A percentile compares a stretch with the other conserved stretches of the same genome.
These are phyloP conservation scores for Tetraodon nigroviridis DNA, from an alignment of 2,113 vertebrate genomes.

Conservation along the genomic window DNA sequence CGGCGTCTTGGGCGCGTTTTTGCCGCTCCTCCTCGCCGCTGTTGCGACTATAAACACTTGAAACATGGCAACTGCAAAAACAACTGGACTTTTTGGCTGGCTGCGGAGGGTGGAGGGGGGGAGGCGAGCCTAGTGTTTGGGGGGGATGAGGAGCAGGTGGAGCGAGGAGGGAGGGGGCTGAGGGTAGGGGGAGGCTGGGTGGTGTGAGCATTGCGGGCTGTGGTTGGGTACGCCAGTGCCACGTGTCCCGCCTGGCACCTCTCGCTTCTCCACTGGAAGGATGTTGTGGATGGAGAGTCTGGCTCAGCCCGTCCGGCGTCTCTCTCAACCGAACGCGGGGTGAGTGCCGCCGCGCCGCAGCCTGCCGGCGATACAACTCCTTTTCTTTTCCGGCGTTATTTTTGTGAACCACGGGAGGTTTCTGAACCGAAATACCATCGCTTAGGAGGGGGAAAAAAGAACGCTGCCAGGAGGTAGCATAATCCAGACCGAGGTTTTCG, in stretches of 20 bases:
- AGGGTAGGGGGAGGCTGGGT: conserved; percentile 50
- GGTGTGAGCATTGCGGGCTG: conserved; percentile 75
- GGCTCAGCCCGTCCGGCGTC: conserved; percentile 64
- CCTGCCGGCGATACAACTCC: conserved; percentile 44
- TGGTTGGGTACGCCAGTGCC: conserved; percentile 78
- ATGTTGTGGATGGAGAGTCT: conserved; percentile 67
- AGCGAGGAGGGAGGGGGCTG: conserved; percentile 45
- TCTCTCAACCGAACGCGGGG: conserved; percentile 67
- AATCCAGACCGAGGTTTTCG: conserved; percentile 41
- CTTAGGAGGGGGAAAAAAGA: too few species aligned
- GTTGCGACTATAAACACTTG: conserved; percentile 46
- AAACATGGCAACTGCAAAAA: conserved; percentile 54
- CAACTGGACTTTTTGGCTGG: conserved; percentile 56
- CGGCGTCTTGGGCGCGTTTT: background rate
- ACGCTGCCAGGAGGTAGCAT: conserved; percentile 7
- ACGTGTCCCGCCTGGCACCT: conserved; percentile 75
- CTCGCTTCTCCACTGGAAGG: conserved; percentile 66
- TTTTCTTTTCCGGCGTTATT: conserved; percentile 2
- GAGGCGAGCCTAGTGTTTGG: conserved; percentile 55
- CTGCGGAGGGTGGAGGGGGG: conserved; percentile 24
- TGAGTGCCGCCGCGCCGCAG: conserved; percentile 68
- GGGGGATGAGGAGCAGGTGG: conserved; percentile 53
- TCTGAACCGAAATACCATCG: too few species aligned
- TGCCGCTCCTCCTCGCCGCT: background rate
- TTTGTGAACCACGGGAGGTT: too few species aligned